Percentiles rank a stretch among this genome's conserved stretches.
These are phyloP conservation scores for Vanessa cardui DNA, from an alignment of 2,888 invertebrate genomes.

Conservation along the genomic window DNA sequence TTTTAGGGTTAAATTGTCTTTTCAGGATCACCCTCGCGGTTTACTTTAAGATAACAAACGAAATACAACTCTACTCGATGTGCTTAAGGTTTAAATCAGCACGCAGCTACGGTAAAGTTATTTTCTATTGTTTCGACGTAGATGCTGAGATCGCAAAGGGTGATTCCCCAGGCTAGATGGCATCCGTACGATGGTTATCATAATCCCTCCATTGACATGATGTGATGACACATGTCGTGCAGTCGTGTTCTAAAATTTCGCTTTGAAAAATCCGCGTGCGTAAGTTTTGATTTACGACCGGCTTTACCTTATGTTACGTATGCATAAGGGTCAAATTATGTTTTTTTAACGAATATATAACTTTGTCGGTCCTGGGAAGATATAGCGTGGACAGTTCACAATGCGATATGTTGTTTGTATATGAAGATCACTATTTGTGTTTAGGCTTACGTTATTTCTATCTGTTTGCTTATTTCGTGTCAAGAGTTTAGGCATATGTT, in stretches of 20 bases:
- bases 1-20: slow-evolving; percentile 84
- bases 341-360: slow-evolving; percentile 35
- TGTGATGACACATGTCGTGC: slow-evolving; percentile 83
- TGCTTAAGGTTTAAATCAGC: slow-evolving; percentile 47
- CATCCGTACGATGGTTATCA: slow-evolving; percentile 82
- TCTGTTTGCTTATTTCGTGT: slow-evolving; percentile 61
- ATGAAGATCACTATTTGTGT: slow-evolving; percentile 68
- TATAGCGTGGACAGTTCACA: slow-evolving; percentile 67
- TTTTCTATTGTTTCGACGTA: slow-evolving; percentile 53
- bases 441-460: slow-evolving; percentile 59
- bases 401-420: slow-evolving; percentile 68
- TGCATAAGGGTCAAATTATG: slow-evolving; percentile 47
- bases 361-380: slow-evolving; percentile 66
- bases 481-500: slow-evolving; percentile 50
- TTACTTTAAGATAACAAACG: slow-evolving; percentile 16
- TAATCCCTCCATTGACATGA: slow-evolving; percentile 82
- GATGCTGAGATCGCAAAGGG: slow-evolving; percentile 75
- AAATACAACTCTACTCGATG: slow-evolving; percentile 44
- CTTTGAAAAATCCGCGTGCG: slow-evolving; percentile 61
- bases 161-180: slow-evolving; percentile 79
- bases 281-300: slow-evolving; percentile 40
- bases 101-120: slow-evolving; percentile 42
- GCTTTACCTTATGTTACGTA: slow-evolving; percentile 46
- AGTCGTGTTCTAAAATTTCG: slow-evolving; percentile 76
- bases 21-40: slow-evolving; percentile 66